A percentile compares a stretch with the other conserved stretches of the same genome.
Evolutionary conservation across 1,140 invertebrate genomes (phyloP).

Genomic region (Formica exsecta): DNA sequence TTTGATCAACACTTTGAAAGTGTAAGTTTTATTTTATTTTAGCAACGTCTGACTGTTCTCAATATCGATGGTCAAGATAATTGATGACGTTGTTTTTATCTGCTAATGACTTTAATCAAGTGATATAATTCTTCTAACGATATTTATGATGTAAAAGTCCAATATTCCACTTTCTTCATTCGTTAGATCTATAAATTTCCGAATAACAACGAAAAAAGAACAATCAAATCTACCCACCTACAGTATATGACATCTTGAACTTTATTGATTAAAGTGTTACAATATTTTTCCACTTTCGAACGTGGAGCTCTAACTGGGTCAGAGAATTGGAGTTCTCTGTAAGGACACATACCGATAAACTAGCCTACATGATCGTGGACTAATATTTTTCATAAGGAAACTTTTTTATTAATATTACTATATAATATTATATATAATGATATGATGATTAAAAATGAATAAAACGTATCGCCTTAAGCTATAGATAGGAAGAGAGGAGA

Average conservation of each 20-base stretch:
- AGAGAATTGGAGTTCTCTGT: constrained; percentile 9
- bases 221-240: constrained; percentile 45
- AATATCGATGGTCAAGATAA: constrained; percentile 13
- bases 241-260: constrained; percentile 43
- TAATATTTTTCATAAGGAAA: constrained; percentile 4
- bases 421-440: background rate
- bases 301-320: constrained; percentile 44
- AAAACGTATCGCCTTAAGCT: background rate
- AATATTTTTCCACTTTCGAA: constrained; percentile 58
- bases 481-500: too few relatives aligned
- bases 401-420: background rate
- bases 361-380: constrained; percentile 9
- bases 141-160: background rate
- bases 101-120: background rate
- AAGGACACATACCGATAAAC: constrained; percentile 44
- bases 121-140: background rate
- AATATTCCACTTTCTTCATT: constrained; percentile 1
- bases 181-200: constrained; percentile 35
- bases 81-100: background rate
- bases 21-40: background rate
- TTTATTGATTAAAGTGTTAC: constrained; percentile 53
- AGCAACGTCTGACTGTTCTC: background rate
- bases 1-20: background rate
- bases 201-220: constrained; percentile 27
- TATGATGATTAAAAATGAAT: background rate